Base-by-base conservation (phyloP, 2,888 invertebrate genomes). In the Tetanocera ferruginea region DNA sequence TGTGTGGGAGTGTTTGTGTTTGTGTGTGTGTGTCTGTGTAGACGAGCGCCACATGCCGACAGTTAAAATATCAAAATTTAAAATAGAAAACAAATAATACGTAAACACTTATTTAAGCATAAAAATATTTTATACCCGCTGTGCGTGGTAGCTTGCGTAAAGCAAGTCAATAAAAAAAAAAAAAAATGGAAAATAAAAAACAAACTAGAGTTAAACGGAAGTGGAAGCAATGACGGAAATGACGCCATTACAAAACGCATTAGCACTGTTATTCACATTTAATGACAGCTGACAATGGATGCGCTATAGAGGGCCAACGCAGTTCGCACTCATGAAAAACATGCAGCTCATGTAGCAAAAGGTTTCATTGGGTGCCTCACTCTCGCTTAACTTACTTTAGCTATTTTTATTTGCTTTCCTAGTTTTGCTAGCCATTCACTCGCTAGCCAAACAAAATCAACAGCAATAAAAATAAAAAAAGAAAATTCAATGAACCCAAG, bases 221-320 rank as follows among this genome's bases (percentile, higher is more conserved):
- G 43, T 43, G 43, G 43, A 43, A 43, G 43, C 62, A 77, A 77
- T 76, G 75, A 67, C 81, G 81, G 80, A 82, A 81, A 82, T 82
- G 78, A 72, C 79, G 66, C 80, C 80, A 82, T 82, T 81, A 82
- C 74, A 78, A 69, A 82, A 82, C 79, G 77, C 81, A 82, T 82
- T 81, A 82, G 80, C 79, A 81, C 76, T 78, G 80, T 81, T 81
- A 82, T 82, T 81, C 80, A 78, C 81, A 80, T 82, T 80, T 81
- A 80, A 82, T 82, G 81, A 81, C 80, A 81, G 78, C 77, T 79
- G 80, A 82, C 80, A 81, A 77, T 69, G 66, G 74, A 76, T 31
- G 28, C 34, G 14, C 11, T 34, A 25, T 37, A 71, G 62, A 49
- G 49, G 62, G 55, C 52, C 73, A 62, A 52, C 57, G 43, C 11